Evolutionary conservation across 92 coral and sea anemone species (phyloP), one percentile per base, ranked within the genome.

Genomic region (Metridium senile): DNA sequence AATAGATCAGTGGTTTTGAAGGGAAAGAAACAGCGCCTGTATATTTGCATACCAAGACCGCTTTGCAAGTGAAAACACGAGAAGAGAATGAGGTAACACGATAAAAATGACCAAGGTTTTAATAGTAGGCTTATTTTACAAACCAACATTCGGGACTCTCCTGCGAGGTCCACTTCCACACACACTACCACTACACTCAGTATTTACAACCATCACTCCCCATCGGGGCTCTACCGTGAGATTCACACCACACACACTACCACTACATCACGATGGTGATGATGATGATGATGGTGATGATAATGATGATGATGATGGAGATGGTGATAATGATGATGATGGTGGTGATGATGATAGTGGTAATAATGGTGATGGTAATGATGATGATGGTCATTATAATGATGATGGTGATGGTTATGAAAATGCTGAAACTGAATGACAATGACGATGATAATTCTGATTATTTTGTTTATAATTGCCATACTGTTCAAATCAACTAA

Each of bases 21-120:
- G 83, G 83, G 1, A 78, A 68, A 35, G 83, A 78, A 35, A 26
- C 16, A 6, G 83, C 83, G 18, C 83, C 83, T 25, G 83, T 46
- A 31, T 78, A 78, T 68, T 65, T 78, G 26, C 74, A 65, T 26
- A 70, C 75, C 9, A 78, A 68, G 35, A 70, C 67, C 4, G 71
- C 72, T 26, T 11, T 74, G 20, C 33, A 43, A 4, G 51, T 7
- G 28, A 20, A 33, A 66, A n/a, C n/a, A n/a, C n/a, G n/a, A n/a
- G 49, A 2, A 33, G 51, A 30, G 47, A 33, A 66, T 7, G 51
- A 66, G 71, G 51, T 66, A 19, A 30, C 46, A 9, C 66, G 7
- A 45, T 45, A 45, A 16, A 7, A 45, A 45, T 45, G 51, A 7
- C n/a, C n/a, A n/a, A n/a, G n/a, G n/a, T n/a, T n/a, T n/a, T n/a